Percentiles rank a stretch among this genome's conserved stretches.
Evolutionary conservation across 2,888 invertebrate species (phyloP).

Genomic region (Rotaria magnacalcarata): DNA sequence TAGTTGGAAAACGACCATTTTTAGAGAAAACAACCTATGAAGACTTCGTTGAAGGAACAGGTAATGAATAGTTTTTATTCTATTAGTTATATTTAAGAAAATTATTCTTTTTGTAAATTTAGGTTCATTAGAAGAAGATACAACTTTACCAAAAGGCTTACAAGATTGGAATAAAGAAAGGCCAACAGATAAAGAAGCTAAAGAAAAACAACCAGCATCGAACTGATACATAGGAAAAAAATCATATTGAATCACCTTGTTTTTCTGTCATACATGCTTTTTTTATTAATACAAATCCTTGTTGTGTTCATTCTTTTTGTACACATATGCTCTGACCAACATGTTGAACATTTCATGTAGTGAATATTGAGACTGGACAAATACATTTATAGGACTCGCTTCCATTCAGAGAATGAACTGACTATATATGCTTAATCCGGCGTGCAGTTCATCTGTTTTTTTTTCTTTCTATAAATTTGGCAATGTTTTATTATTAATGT

Average conservation of each 20-base stretch:
- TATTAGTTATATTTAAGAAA: neutral
- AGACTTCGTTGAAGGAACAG: slow-evolving; percentile 80
- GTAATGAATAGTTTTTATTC: slow-evolving; percentile 48
- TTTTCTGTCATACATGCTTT: neutral
- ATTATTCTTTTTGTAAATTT: neutral
- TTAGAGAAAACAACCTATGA: slow-evolving; percentile 98
- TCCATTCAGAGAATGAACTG: too few relatives aligned
- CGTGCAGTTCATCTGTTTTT: too few relatives aligned
- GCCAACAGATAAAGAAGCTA: slow-evolving; percentile 48
- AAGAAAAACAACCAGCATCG: slow-evolving; percentile 34
- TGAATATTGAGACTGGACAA: too few relatives aligned
- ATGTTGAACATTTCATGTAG: too few relatives aligned
- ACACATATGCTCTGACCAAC: neutral
- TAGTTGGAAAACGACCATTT: slow-evolving; percentile 88
- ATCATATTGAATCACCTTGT: neutral
- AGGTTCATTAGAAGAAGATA: slow-evolving; percentile 94
- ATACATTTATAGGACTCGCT: too few relatives aligned
- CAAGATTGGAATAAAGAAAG: slow-evolving; percentile 77
- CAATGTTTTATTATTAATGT: too few relatives aligned
- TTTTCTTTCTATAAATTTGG: too few relatives aligned
- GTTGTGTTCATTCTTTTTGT: neutral
- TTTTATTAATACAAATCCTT: slow-evolving; percentile 1
- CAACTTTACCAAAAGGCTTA: slow-evolving; percentile 83
- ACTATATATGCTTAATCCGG: too few relatives aligned
- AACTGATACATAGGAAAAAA: neutral